Evolutionary conservation across 2,888 invertebrate species (phyloP).

Genomic region (Rambutsinella grinnellia): DNA sequence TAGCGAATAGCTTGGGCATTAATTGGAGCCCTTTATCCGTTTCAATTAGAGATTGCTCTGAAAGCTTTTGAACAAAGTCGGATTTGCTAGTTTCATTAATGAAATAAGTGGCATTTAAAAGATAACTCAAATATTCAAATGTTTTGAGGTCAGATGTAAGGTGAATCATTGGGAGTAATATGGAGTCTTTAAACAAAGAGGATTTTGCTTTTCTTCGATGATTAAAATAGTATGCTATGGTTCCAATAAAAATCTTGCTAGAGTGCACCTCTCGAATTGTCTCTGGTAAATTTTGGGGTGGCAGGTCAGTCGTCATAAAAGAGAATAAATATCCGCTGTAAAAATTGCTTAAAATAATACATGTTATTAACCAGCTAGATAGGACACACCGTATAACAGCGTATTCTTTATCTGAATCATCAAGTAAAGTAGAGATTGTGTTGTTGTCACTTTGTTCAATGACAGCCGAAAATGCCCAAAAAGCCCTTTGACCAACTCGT

Average conservation of each 20-base stretch:
- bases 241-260: conserved; percentile 19
- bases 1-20: conserved; percentile 14
- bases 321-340: conserved; percentile 28
- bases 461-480: conserved; percentile 18
- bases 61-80: conserved; percentile 27
- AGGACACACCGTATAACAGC: background rate
- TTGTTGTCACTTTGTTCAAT: conserved; percentile 25
- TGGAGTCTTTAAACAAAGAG: conserved; percentile 16
- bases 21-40: background rate
- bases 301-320: conserved; percentile 26
- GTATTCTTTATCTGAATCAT: no score
- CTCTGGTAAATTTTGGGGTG: conserved; percentile 25
- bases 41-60: background rate
- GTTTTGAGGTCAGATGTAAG: background rate
- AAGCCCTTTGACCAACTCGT: background rate
- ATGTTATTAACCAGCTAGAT: conserved; percentile 2
- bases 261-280: conserved; percentile 4
- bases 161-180: conserved; percentile 9
- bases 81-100: conserved; percentile 23
- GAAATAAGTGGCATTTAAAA: conserved; percentile 11
- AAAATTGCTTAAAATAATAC: conserved; percentile 29
- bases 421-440: background rate
- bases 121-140: background rate
- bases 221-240: conserved; percentile 12
- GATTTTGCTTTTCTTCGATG: background rate